Base-by-base conservation (phyloP, 2,888 invertebrate genomes). In the Ophioninae sp. region DNA sequence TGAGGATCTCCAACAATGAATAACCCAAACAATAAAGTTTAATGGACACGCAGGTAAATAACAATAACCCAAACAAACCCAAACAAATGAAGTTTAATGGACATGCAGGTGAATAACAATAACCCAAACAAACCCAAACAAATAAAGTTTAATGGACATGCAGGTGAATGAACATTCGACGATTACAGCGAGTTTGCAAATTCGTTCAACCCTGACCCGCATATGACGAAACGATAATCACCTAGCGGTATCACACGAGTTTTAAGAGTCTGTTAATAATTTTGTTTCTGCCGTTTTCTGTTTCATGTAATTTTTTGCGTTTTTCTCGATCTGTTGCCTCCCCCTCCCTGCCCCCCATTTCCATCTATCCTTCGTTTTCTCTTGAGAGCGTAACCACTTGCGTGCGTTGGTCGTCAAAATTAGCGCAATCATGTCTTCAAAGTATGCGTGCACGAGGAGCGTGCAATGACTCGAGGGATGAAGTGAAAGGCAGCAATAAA, bases 161-260 rank as follows among this genome's bases (percentile, higher is more conserved):
- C 17, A 58, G 30, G 61, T 71, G 63, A 79, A 79, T 63, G 65
- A 76, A 65, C 71, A 63, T 39, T 72, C 41, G 20, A 58, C 51
- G 39, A 74, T 80, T 69, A 77, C 59, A 83, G 71, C 74, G 67
- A 82, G 73, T 80, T 63, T 67, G 82, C 74, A 80, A 77, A 78
- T 80, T 76, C 17, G 51, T 84, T 71, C 78, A 84, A 82, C 84
- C 81, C 79, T 79, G 82, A 84, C 79, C 77, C 51, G 84, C 82
- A 81, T 81, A 82, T 72, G 41, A 58, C 79, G 64, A 74, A 41
- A 65, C 20, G 74, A 79, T 75, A 59, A 30, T 59, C 69, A 68
- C 68, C 74, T 65, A 51, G n/a, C 22, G 59, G 56, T 69, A 78
- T 78, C 39, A 41, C 44, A 61, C 73, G 63, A 56, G 37, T 59